A percentile compares a stretch with the other conserved stretches of the same genome.
Conservation (phyloP, 1,140 invertebrate species). For the Wiebesia pumilae region DNA sequence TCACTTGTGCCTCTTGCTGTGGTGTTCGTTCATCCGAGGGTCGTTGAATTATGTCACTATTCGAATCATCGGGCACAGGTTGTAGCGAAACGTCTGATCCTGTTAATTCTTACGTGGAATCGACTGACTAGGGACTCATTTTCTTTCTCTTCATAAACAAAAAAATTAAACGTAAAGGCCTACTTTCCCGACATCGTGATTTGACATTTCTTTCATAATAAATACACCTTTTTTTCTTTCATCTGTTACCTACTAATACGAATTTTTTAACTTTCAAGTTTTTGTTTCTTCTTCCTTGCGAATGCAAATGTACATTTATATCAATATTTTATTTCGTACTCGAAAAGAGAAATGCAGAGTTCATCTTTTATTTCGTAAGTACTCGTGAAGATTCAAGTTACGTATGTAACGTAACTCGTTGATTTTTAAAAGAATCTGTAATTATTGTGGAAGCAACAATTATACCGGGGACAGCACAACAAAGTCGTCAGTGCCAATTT, state of each 20-base stretch:
- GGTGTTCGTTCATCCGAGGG: not conserved
- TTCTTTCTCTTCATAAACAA: not conserved
- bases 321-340: no score
- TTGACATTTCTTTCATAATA: constrained; percentile 2
- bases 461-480: no score
- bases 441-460: no score
- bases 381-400: no score
- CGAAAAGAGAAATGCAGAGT: no score
- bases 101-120: constrained; percentile 24
- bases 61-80: not conserved
- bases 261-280: not conserved
- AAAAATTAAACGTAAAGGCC: not conserved
- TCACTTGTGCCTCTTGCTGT: not conserved
- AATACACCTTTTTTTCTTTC: not conserved
- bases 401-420: no score
- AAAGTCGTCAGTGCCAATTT: no score
- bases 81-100: not conserved
- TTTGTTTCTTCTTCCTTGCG: no score
- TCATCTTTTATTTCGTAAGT: no score
- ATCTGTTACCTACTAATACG: not conserved
- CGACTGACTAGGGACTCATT: not conserved
- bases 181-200: not conserved
- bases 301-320: no score
- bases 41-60: constrained; percentile 43
- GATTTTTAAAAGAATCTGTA: no score